Conservation (phyloP, 2,888 invertebrate species). For the Nomada goodeniana region DNA sequence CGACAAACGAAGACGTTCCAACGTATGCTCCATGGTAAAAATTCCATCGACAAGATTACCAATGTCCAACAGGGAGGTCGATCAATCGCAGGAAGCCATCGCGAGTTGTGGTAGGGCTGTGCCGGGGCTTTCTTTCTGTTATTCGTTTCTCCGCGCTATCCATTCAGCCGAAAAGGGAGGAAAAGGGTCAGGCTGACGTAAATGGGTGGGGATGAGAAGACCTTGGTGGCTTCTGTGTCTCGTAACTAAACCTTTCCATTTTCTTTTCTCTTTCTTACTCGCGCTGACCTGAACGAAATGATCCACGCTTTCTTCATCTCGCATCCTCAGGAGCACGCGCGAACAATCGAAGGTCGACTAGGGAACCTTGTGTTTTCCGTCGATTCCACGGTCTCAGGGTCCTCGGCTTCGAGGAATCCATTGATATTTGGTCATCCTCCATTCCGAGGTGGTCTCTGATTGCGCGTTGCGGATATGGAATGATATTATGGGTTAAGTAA, state of each 20-base stretch:
- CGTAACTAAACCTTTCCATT: conserved; percentile 81
- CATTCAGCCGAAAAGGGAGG: conserved; percentile 62
- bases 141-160: conserved; percentile 58
- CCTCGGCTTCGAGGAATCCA: conserved; percentile 9
- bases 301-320: conserved; percentile 46
- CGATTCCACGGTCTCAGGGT: conserved; percentile 28
- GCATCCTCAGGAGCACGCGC: conserved; percentile 62
- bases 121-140: conserved; percentile 63
- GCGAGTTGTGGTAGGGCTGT: conserved; percentile 74
- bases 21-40: conserved; percentile 10
- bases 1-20: not conserved
- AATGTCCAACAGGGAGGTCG: conserved; percentile 18
- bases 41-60: conserved; percentile 39
- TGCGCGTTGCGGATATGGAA: not conserved
- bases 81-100: conserved; percentile 50
- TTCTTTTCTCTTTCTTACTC: conserved; percentile 61
- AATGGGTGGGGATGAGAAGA: conserved; percentile 61
- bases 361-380: conserved; percentile 51
- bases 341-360: conserved; percentile 62
- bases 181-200: conserved; percentile 68
- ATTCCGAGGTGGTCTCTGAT: too few species aligned
- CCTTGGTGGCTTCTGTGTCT: conserved; percentile 76
- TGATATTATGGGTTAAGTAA: conserved; percentile 12
- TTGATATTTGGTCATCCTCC: too few species aligned
- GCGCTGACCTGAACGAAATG: not conserved